Conservation (phyloP, 1,140 invertebrate species). For the Paracyclopina nana region DNA sequence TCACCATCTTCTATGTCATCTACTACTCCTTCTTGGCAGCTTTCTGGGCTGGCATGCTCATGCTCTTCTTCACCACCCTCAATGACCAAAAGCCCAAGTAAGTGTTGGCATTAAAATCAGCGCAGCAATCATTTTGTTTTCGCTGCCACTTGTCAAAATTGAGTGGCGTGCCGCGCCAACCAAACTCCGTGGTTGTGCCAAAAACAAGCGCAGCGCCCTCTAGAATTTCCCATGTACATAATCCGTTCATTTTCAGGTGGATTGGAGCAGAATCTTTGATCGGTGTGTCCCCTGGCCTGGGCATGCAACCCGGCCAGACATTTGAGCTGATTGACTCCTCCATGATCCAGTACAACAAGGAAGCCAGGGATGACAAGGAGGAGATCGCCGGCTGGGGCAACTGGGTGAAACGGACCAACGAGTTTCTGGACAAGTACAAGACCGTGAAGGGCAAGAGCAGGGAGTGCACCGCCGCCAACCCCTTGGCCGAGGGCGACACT, state of each 20-base stretch:
- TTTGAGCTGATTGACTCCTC: slow-evolving; percentile 3
- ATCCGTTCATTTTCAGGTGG: not conserved
- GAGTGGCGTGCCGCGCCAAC: too few relatives aligned
- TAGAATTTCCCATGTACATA: too few relatives aligned
- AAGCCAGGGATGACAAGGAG: not conserved
- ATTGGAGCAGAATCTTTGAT: not conserved
- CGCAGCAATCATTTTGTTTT: too few relatives aligned
- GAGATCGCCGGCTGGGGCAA: not conserved
- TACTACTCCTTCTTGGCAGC: slow-evolving; percentile 68
- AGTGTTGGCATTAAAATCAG: not conserved
- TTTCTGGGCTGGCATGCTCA: slow-evolving; percentile 73
- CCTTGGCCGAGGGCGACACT: not conserved
- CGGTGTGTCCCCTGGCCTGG: slow-evolving; percentile 3
- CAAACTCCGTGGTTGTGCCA: too few relatives aligned
- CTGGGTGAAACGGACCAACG: not conserved
- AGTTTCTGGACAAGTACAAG: slow-evolving; percentile 1
- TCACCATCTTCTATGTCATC: slow-evolving; percentile 77
- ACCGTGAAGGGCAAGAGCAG: not conserved
- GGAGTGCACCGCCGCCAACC: not conserved
- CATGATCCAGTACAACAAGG: slow-evolving; percentile 13
- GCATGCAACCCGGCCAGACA: not conserved
- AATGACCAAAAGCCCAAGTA: not conserved
- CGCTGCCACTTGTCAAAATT: too few relatives aligned
- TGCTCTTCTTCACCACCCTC: slow-evolving; percentile 70
- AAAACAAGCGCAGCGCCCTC: too few relatives aligned